Percentiles rank a stretch among this genome's conserved stretches.
phyloP scores from a whole-genome alignment of 1,140 invertebrate species.

The Oryctes rhinoceros region DNA sequence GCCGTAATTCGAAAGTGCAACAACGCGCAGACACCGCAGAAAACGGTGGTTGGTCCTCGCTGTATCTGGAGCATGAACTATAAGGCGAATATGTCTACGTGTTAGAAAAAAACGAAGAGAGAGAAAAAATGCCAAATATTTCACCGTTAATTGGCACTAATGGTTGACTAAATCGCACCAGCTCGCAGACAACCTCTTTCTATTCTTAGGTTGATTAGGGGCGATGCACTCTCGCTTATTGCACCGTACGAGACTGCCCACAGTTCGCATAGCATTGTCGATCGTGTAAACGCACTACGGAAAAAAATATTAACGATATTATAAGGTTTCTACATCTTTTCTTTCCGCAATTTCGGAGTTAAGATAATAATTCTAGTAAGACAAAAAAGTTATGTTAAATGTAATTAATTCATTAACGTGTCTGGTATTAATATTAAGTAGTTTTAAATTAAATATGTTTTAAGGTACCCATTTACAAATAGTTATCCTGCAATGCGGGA shows the following conservation, averaged over 20 bases:
- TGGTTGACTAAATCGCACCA: slow-evolving; percentile 27
- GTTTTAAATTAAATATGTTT: too few relatives aligned
- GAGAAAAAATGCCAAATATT: slow-evolving; percentile 31
- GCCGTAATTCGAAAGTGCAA: slow-evolving; percentile 24
- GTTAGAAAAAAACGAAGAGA: slow-evolving; percentile 21
- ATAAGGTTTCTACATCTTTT: too few relatives aligned
- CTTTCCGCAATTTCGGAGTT: too few relatives aligned
- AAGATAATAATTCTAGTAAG: too few relatives aligned
- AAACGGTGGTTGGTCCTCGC: slow-evolving; percentile 18
- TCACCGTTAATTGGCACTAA: slow-evolving; percentile 35
- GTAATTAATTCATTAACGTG: too few relatives aligned
- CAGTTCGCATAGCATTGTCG: not conserved
- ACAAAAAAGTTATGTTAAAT: too few relatives aligned
- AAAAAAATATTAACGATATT: too few relatives aligned
- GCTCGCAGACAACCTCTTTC: slow-evolving; percentile 30
- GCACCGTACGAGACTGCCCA: not conserved
- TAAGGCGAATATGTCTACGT: slow-evolving; percentile 4
- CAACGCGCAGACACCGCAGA: slow-evolving; percentile 19
- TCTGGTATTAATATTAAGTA: too few relatives aligned
- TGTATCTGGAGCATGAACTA: slow-evolving; percentile 32
- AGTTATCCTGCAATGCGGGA: too few relatives aligned
- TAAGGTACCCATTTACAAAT: too few relatives aligned
- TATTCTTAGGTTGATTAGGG: slow-evolving; percentile 32
- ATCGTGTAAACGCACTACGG: not conserved
- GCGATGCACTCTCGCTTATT: slow-evolving; percentile 33